phyloP scores from a whole-genome alignment of 1,140 invertebrate genomes.

The Euura saliciscinereae region DNA sequence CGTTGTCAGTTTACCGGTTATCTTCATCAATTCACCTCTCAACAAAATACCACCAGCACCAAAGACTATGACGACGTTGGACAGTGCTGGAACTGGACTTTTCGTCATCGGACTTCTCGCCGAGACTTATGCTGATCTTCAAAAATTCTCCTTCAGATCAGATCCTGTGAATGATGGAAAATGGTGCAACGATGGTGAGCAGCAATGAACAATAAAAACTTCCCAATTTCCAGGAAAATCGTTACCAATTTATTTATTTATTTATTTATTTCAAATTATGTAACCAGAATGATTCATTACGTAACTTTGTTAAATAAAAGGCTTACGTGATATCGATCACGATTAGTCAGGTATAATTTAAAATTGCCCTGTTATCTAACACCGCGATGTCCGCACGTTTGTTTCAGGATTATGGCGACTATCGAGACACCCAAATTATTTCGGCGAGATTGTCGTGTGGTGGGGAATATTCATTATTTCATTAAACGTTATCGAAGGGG shows the following conservation, averaged over 20 bases:
- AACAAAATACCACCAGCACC: conserved; percentile 77
- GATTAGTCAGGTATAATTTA: background rate
- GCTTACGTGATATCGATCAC: conserved; percentile 3
- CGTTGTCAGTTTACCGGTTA: conserved; percentile 87
- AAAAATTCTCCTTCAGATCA: conserved; percentile 88
- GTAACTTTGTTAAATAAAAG: conserved; percentile 7
- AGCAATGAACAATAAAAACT: no score
- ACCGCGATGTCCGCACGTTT: conserved; percentile 20
- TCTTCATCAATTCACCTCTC: conserved; percentile 88
- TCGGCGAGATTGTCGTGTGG: conserved; percentile 94
- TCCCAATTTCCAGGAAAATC: no score
- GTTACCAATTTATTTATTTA: background rate
- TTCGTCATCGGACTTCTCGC: conserved; percentile 84
- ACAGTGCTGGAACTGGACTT: conserved; percentile 82
- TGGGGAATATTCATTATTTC: conserved; percentile 93
- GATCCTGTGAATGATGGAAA: conserved; percentile 87
- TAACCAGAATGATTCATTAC: background rate
- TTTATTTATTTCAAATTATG: conserved; percentile 9
- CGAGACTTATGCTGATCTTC: conserved; percentile 89
- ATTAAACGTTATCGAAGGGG: conserved; percentile 80
- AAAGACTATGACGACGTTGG: conserved; percentile 82
- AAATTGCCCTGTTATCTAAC: background rate
- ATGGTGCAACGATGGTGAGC: conserved; percentile 85
- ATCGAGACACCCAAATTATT: conserved; percentile 94
- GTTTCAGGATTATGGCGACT: conserved; percentile 82